Evolutionary conservation across 2,888 invertebrate species (phyloP), one percentile per base, ranked within the genome.

Genomic region (Augiades crinisus): DNA sequence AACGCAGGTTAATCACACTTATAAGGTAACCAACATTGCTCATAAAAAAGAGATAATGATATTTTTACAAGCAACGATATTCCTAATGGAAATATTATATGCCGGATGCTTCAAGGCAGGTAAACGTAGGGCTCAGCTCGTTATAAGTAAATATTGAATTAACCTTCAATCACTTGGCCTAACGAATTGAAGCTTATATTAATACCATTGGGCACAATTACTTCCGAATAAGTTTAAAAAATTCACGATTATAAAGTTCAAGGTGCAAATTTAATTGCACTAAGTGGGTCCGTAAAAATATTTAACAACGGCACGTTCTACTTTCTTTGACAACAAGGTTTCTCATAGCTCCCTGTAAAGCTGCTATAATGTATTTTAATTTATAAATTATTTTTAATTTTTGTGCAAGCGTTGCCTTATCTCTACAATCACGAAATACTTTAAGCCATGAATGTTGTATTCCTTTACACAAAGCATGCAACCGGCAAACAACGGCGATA

Each of bases 321-420:
- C 47, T 47, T 47, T 47, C 47, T 38, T 47, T 47, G 37, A 47
- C 47, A 45, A 12, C 44, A 30, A 47, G 37, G 47, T 47, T 38
- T 47, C 37, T 47, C 30, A 37, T 46, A 22, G 38, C 30, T 47
- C 30, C 30, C 30, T 44, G 31, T 44, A 12, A 27, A 31, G n/a
- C n/a, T n/a, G n/a, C n/a, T 31, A 12, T 30, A 2, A n/a, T 22
- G 5, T 12, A 40, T 24, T 38, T 2, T 40, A 24, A 24, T 41
- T 16, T 41, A 27, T 41, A 27, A 41, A 43, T 30, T 16, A 30
- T n/a, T 30, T 43, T 12, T 41, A 41, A 30, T 41, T 27, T n/a
- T 27, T 37, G 6, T 7, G 24, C 16, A 41, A 27, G n/a, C 5
- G 10, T 16, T 10, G 7, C 16, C 24, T 14, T 27, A n/a, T 16